A percentile compares a stretch with the other conserved stretches of the same genome.
Conservation (phyloP, 2,888 invertebrate species). For the Uropetala carovei region DNA sequence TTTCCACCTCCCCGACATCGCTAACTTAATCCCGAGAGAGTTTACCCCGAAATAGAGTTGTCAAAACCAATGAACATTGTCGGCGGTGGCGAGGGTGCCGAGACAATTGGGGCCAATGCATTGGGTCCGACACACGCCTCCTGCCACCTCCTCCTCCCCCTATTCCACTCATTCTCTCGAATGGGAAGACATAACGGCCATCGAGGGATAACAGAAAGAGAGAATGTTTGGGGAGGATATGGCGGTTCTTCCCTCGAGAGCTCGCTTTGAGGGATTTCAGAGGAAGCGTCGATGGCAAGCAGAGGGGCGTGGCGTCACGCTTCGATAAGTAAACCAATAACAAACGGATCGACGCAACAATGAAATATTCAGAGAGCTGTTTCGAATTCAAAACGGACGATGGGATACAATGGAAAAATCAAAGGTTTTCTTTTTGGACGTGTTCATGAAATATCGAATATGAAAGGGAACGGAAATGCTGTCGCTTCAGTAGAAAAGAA, state of each 20-base stretch:
- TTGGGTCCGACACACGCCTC: background rate
- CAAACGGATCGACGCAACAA: constrained; percentile 34
- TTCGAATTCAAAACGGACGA: background rate
- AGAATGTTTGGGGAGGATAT: background rate
- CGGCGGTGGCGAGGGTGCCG: background rate
- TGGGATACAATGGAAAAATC: constrained; percentile 44
- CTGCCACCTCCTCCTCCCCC: background rate
- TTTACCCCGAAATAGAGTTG: constrained; percentile 49
- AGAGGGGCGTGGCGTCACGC: constrained; percentile 47
- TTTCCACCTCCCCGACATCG: background rate
- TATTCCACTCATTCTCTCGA: background rate
- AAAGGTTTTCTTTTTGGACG: background rate
- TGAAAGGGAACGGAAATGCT: background rate
- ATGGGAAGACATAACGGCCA: background rate
- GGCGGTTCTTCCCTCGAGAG: constrained; percentile 2
- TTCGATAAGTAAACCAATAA: constrained; percentile 55
- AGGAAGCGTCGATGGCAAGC: background rate
- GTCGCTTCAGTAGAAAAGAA: constrained; percentile 12
- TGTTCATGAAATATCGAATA: constrained; percentile 26
- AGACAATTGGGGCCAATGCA: constrained; percentile 37
- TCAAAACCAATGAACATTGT: constrained; percentile 60
- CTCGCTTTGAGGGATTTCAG: constrained; percentile 16
- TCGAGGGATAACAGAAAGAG: constrained; percentile 12
- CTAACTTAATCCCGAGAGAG: constrained; percentile 47
- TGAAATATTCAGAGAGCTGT: constrained; percentile 54